A percentile compares a stretch with the other conserved stretches of the same genome.
Conservation (phyloP, 2,113 vertebrate genomes). For the Chloropsis hardwickii region DNA sequence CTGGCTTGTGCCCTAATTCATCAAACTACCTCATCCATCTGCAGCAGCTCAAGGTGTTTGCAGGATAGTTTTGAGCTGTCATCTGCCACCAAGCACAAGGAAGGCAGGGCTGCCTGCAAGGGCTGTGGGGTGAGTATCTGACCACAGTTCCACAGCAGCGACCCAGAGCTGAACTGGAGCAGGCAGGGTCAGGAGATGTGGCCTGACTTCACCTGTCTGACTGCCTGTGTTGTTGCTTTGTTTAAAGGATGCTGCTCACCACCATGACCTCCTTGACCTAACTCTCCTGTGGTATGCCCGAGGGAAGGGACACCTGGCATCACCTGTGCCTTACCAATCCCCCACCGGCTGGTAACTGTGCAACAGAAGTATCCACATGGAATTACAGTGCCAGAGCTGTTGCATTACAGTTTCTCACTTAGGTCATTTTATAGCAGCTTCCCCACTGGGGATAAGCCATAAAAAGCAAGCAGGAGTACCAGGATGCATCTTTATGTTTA, state of each 20-base stretch:
- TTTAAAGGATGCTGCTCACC: background rate
- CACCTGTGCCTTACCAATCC: background rate
- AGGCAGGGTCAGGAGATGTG: background rate
- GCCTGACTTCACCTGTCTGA: background rate
- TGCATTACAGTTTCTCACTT: background rate
- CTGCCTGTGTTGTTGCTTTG: rapidly evolving
- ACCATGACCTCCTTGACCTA: background rate
- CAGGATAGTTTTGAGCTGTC: background rate
- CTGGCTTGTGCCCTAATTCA: background rate
- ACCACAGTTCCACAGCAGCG: rapidly evolving
- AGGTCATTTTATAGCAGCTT: background rate
- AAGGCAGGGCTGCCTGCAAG: background rate
- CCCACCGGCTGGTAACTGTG: background rate
- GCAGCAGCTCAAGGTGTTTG: background rate
- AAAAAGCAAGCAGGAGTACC: background rate
- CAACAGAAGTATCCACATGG: background rate
- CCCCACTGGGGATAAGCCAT: background rate
- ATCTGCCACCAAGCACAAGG: background rate
- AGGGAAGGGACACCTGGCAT: background rate
- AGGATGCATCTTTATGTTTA: background rate
- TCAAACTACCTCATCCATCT: background rate
- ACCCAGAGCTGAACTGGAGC: background rate
- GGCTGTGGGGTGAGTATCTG: background rate
- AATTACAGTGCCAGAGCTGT: background rate
- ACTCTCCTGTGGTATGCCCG: background rate